Evolutionary conservation across 2,888 invertebrate genomes (phyloP).

Genomic region (Mechanitis messenoides): DNA sequence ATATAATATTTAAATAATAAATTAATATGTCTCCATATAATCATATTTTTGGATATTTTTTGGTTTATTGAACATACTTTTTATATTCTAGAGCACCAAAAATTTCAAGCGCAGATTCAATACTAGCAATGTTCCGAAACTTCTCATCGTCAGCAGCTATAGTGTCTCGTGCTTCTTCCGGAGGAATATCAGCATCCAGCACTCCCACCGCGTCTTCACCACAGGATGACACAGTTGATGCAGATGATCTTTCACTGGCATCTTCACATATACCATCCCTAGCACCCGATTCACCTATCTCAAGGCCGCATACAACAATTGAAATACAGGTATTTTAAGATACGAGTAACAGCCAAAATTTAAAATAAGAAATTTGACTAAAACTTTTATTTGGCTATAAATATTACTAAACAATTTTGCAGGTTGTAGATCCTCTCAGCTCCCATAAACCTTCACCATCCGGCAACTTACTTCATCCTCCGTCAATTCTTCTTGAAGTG

Average conservation of each 20-base stretch:
- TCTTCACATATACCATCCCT: slow-evolving; percentile 77
- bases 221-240: slow-evolving; percentile 82
- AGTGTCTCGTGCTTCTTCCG: slow-evolving; percentile 77
- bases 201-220: slow-evolving; percentile 85
- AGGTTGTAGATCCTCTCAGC: slow-evolving; percentile 82
- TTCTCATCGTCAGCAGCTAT: slow-evolving; percentile 81
- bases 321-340: slow-evolving; percentile 58
- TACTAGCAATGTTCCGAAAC: slow-evolving; percentile 86
- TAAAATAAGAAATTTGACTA: neutral
- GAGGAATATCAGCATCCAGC: slow-evolving; percentile 80
- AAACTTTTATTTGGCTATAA: slow-evolving; percentile 9
- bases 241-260: slow-evolving; percentile 83
- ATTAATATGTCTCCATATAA: neutral
- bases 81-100: slow-evolving; percentile 71
- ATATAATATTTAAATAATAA: slow-evolving; percentile 1
- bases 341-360: neutral
- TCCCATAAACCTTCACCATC: slow-evolving; percentile 78
- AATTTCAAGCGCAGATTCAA: slow-evolving; percentile 86
- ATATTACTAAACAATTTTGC: slow-evolving; percentile 26
- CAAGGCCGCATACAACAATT: slow-evolving; percentile 65
- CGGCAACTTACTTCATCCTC: slow-evolving; percentile 81
- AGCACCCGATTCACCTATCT: slow-evolving; percentile 80
- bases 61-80: slow-evolving; percentile 28
- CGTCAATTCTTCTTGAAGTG: slow-evolving; percentile 86
- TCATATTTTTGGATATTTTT: slow-evolving; percentile 32